Percentiles rank a stretch among this genome's conserved stretches.
These are phyloP conservation scores for Cheilosia scutellata DNA, from an alignment of 2,888 invertebrate genomes.

Conservation along the genomic window DNA sequence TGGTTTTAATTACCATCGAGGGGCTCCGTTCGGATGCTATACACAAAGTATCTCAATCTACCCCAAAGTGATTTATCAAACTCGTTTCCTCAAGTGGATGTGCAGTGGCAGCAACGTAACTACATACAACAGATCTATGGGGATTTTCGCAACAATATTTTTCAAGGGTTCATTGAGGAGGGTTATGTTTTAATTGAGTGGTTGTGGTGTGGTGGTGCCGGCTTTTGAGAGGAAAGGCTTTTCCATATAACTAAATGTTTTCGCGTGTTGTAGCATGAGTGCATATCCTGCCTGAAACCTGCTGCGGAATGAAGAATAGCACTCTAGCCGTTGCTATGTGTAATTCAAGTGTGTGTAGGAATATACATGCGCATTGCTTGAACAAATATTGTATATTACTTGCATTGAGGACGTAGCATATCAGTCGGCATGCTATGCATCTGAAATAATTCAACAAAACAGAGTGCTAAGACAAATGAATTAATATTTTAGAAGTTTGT, in stretches of 20 bases:
- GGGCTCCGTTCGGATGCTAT: slow-evolving; percentile 2
- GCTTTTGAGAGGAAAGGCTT: slow-evolving; percentile 6
- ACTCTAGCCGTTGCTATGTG: slow-evolving; percentile 3
- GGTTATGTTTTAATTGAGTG: slow-evolving; percentile 55
- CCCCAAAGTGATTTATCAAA: slow-evolving; percentile 58
- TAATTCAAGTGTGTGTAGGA: slow-evolving; percentile 2
- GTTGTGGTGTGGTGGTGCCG: background rate
- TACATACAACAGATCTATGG: slow-evolving; percentile 2
- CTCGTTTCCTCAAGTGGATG: slow-evolving; percentile 1
- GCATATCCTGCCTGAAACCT: too few species aligned
- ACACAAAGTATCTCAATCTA: slow-evolving; percentile 43
- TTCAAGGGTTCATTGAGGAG: slow-evolving; percentile 39
- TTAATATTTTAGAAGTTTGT: background rate
- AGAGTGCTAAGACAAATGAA: background rate
- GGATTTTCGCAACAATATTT: slow-evolving; percentile 29
- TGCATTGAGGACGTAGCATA: background rate
- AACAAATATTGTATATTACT: background rate
- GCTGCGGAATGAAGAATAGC: background rate
- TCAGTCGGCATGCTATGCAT: background rate
- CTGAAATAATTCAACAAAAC: background rate
- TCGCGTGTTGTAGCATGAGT: slow-evolving; percentile 3
- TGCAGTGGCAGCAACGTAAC: background rate
- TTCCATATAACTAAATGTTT: background rate
- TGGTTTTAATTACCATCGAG: slow-evolving; percentile 53
- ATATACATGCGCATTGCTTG: background rate